These are phyloP conservation scores for Netelia virgata DNA, from an alignment of 2,888 invertebrate species.

Conservation along the genomic window DNA sequence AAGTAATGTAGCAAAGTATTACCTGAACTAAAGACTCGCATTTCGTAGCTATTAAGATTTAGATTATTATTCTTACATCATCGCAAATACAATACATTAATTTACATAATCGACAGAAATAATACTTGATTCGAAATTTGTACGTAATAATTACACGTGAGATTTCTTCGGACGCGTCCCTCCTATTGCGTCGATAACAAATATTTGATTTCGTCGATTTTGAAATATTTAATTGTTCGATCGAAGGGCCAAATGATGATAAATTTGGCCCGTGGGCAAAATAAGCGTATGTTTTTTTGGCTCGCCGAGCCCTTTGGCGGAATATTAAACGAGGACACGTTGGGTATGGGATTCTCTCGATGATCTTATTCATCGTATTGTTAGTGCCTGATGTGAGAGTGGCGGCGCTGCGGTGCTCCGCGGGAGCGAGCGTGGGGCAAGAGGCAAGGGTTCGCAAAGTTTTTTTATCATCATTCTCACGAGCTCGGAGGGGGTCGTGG, in stretches of 20 bases:
- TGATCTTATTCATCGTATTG: too few species aligned
- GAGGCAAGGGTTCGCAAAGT: slow-evolving; percentile 57
- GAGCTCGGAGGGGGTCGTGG: slow-evolving; percentile 76
- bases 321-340: slow-evolving; percentile 64
- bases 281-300: slow-evolving; percentile 64
- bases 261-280: slow-evolving; percentile 60
- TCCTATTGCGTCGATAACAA: slow-evolving; percentile 14
- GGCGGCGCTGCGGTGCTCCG: slow-evolving; percentile 33
- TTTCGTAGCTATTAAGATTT: slow-evolving; percentile 67
- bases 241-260: slow-evolving; percentile 43
- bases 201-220: too few species aligned
- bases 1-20: slow-evolving; percentile 73
- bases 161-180: neutral
- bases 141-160: neutral
- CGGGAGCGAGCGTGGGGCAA: slow-evolving; percentile 32
- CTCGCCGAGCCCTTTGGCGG: slow-evolving; percentile 48
- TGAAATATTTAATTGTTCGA: slow-evolving; percentile 61
- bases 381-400: slow-evolving; percentile 54
- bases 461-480: slow-evolving; percentile 75
- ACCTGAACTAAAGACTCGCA: slow-evolving; percentile 75
- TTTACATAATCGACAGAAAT: neutral
- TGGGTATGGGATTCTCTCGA: slow-evolving; percentile 55
- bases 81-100: slow-evolving; percentile 34
- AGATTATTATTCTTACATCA: slow-evolving; percentile 30
- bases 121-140: neutral